Evolutionary conservation across 1,140 invertebrate genomes (phyloP), one percentile per base, ranked within the genome.

Genomic region (Ceratina calcarata): DNA sequence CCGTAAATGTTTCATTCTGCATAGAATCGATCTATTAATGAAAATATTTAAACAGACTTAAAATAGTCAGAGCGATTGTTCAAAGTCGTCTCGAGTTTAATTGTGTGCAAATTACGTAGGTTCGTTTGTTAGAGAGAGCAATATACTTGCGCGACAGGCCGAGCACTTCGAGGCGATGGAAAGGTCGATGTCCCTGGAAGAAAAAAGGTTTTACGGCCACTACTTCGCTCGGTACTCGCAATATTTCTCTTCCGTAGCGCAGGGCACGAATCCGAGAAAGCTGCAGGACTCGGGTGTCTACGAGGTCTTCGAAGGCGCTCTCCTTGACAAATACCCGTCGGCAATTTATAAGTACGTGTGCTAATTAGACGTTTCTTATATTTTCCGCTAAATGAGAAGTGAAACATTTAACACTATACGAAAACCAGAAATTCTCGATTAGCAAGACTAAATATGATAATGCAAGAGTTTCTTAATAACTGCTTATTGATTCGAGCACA

Each of bases 121-220:
- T 13, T 95, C 95, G 2, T 95, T 95, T 83, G 88, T 94, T 0
- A 81, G 84, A 15, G 90, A 94, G 51, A 95, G 94, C 80, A 95
- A 94, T 83, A 94, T 96, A 61, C 88, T 95, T 20, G 86, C 92
- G 0, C 88, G 89, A 0, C 95, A 95, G 87, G 83, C 86, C 24
- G 85, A 93, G 7, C 86, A 95, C 65, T 93, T 93, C 7, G 86
- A 93, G 8, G 90, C 93, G 69, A 95, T 95, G 95, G 85, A 90
- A 6, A 78, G 83, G 0, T 87, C 87, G 6, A 94, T 95, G 85
- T 91, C 87, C 6, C 73, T 85, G 1, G 95, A 95, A 76, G 93
- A 93, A 57, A 87, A 88, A 65, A 53, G 76, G 7, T 93, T 94
- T 85, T 95, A 95, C 84, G 92, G 92, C 1, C 86, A 93, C 2